Evolutionary conservation across 2,888 invertebrate genomes (phyloP).

Genomic region (Tipula lateralis): DNA sequence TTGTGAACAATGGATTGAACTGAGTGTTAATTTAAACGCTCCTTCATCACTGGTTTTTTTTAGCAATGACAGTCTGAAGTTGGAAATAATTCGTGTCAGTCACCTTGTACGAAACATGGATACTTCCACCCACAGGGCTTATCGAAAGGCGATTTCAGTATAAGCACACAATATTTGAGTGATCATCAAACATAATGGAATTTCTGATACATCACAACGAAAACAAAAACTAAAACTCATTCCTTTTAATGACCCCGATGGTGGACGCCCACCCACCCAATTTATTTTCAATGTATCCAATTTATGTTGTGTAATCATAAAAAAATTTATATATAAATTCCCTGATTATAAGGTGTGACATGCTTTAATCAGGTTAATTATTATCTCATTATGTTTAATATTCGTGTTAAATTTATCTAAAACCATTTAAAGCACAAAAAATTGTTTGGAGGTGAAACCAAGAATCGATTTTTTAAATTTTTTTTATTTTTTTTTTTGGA

Average conservation of each 20-base stretch:
- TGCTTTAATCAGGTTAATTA: not conserved
- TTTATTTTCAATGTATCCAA: not conserved
- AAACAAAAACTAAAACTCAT: not conserved
- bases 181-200: not conserved
- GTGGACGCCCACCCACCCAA: not conserved
- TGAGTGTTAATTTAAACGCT: too few relatives aligned
- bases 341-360: not conserved
- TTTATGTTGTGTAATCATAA: not conserved
- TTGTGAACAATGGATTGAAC: too few relatives aligned
- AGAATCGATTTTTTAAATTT: not conserved
- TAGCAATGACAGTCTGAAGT: too few relatives aligned
- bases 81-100: too few relatives aligned
- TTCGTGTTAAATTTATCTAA: not conserved
- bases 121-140: too few relatives aligned
- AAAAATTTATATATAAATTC: not conserved
- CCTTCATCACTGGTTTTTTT: too few relatives aligned
- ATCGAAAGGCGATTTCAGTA: too few relatives aligned
- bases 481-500: not conserved
- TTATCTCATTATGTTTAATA: slow-evolving; percentile 19
- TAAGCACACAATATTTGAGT: not conserved
- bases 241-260: not conserved
- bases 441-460: not conserved
- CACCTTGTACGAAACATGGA: too few relatives aligned
- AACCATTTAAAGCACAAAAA: not conserved
- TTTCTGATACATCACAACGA: not conserved